phyloP scores from a whole-genome alignment of 2,113 vertebrate genomes.

The Nycticryphes semicollaris region DNA sequence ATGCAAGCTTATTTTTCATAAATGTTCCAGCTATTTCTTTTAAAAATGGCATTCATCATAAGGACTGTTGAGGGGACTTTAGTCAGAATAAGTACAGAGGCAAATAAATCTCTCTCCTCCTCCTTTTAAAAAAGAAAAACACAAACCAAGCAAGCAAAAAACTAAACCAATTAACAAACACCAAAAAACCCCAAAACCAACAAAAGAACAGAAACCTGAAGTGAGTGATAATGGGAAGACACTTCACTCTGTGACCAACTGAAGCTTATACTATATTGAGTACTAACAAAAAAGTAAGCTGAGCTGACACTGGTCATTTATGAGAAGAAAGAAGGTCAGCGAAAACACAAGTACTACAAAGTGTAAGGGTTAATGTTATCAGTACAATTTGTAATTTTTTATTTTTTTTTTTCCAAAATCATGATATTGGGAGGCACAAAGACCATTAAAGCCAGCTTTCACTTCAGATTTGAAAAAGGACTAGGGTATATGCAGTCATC shows the following conservation, averaged over 20 bases:
- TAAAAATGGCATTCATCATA: background rate
- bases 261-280: background rate
- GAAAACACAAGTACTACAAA: background rate
- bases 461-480: background rate
- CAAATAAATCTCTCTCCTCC: background rate
- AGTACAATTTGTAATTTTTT: background rate
- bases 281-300: background rate
- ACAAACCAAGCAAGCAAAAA: background rate
- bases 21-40: background rate
- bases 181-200: background rate
- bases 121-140: no score
- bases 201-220: background rate
- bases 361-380: background rate
- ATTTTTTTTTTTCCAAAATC: background rate
- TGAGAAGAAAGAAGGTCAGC: background rate
- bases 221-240: background rate
- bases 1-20: background rate
- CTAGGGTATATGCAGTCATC: background rate
- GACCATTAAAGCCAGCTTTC: background rate
- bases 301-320: background rate
- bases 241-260: background rate
- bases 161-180: no score
- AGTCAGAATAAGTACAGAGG: background rate
- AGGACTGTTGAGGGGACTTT: background rate
- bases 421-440: background rate